Percentiles rank a stretch among this genome's conserved stretches.
These are phyloP conservation scores for Lates japonicus DNA, from an alignment of 2,797 vertebrate species.

Conservation along the genomic window DNA sequence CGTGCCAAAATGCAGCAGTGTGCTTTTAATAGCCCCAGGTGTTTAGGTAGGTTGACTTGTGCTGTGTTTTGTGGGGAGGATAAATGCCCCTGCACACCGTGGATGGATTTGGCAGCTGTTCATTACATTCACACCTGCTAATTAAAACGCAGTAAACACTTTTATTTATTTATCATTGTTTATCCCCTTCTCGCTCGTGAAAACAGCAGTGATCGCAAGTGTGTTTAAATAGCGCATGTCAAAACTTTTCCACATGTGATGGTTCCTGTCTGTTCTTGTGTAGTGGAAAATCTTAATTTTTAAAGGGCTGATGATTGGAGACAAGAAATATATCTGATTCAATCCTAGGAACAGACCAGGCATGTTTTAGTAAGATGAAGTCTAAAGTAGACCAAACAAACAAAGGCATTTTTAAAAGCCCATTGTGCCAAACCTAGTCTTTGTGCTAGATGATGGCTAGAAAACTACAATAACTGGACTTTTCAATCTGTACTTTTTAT, in stretches of 20 bases:
- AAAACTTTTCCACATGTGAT: slow-evolving; percentile 44
- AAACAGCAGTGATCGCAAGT: slow-evolving; percentile 36
- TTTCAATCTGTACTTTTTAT: not conserved
- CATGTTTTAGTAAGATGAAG: not conserved
- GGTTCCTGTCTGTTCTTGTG: slow-evolving; percentile 68
- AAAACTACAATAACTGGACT: not conserved
- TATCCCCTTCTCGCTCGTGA: slow-evolving; percentile 27
- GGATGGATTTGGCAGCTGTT: slow-evolving; percentile 38
- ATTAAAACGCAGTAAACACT: slow-evolving; percentile 57
- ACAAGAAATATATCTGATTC: slow-evolving; percentile 6
- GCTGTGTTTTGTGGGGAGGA: slow-evolving; percentile 49
- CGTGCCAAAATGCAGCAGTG: slow-evolving; percentile 53
- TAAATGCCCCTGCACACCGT: slow-evolving; percentile 32
- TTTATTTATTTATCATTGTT: slow-evolving; percentile 57
- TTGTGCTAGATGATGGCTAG: not conserved
- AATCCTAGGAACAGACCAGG: not conserved
- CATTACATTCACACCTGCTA: slow-evolving; percentile 39
- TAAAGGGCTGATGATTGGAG: slow-evolving; percentile 18
- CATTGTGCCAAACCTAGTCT: not conserved
- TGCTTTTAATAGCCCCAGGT: slow-evolving; percentile 57
- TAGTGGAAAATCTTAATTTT: slow-evolving; percentile 34
- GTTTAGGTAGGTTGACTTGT: slow-evolving; percentile 38
- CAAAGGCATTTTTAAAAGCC: slow-evolving; percentile 7
- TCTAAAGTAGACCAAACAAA: not conserved
- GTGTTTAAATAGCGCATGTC: slow-evolving; percentile 52